Base-by-base conservation (phyloP, 2,113 vertebrate genomes). In the Eulacestoma nigropectus region DNA sequence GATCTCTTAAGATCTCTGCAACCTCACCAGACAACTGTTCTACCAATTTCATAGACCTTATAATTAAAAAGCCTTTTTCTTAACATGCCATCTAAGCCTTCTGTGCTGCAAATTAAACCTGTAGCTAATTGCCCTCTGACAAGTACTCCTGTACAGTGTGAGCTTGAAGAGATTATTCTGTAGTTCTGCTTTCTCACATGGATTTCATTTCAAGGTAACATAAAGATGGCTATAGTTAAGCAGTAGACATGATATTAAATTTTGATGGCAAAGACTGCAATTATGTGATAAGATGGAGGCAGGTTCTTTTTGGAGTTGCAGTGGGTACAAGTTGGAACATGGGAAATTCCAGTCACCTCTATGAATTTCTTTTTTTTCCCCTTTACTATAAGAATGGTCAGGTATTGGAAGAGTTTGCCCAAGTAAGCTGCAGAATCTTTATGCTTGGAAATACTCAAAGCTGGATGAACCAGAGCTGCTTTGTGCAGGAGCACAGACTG, bases 221-320 rank as follows among this genome's bases (percentile, higher is more conserved):
- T 84, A 68, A 77, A 69, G 67, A 67, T 70, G 59, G 19, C 27
- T 84, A 21, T 72, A 49, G 86, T 94, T 90, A 85, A 88, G 67
- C 9, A 5, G 67, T 64, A 96, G 90, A 93, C 88, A 30, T 6
- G 7, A 16, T 49, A 59, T 70, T 93, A 67, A 85, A 80, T 85
- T 80, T 64, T 88, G 39, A 47, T 70, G 67, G 19, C 33, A 60
- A 56, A 37, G 68, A 41, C 63, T 90, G 52, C 68, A 92, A 67
- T 93, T 95, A 90, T 23, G 17, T 90, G 86, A 62, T 93, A 95
- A 92, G 86, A 70, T 84, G 83, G 76, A 96, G 68, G 35, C 89
- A 84, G 68, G 22, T 95, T 47, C 55, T 74, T 76, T 87, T 60
- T 75, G 52, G 83, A 86, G 42, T 52, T 90, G 41, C 37, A 95